phyloP scores from a whole-genome alignment of 2,113 vertebrate genomes.

The Lycocorax pyrrhopterus region DNA sequence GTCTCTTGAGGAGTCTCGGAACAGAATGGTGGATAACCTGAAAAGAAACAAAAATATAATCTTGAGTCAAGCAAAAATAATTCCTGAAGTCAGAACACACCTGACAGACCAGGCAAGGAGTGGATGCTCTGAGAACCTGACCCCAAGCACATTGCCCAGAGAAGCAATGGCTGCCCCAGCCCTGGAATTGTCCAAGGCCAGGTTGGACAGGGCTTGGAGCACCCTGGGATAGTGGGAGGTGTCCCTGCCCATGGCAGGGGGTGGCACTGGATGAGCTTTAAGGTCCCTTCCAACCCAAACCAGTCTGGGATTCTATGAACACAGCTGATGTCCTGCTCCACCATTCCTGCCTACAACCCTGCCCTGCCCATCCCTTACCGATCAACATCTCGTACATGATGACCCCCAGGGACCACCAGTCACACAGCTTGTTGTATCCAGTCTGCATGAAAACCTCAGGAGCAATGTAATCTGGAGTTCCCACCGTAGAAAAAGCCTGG shows the following conservation, averaged over 20 bases:
- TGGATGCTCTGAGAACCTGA: neutral
- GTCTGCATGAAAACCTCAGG: constrained; percentile 98
- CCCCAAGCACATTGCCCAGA: neutral
- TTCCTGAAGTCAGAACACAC: neutral
- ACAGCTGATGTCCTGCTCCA: neutral
- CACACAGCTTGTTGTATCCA: constrained; percentile 96
- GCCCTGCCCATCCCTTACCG: constrained; percentile 72
- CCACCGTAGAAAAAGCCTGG: constrained; percentile 95
- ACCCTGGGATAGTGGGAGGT: fast-evolving
- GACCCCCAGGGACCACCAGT: constrained; percentile 97
- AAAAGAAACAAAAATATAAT: neutral
- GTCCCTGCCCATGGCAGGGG: neutral
- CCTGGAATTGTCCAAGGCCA: neutral
- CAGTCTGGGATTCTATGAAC: neutral
- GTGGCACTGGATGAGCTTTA: neutral
- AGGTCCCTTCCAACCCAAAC: neutral
- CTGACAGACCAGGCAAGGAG: neutral
- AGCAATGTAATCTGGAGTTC: constrained; percentile 96
- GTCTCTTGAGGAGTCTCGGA: constrained; percentile 98
- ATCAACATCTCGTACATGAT: constrained; percentile 99
- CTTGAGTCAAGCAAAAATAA: neutral
- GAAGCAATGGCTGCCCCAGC: neutral
- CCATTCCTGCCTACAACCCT: neutral
- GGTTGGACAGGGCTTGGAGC: fast-evolving
- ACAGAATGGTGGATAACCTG: constrained; percentile 97